Conservation (phyloP, 2,888 invertebrate species). For the Caenorhabditis zanzibari region DNA sequence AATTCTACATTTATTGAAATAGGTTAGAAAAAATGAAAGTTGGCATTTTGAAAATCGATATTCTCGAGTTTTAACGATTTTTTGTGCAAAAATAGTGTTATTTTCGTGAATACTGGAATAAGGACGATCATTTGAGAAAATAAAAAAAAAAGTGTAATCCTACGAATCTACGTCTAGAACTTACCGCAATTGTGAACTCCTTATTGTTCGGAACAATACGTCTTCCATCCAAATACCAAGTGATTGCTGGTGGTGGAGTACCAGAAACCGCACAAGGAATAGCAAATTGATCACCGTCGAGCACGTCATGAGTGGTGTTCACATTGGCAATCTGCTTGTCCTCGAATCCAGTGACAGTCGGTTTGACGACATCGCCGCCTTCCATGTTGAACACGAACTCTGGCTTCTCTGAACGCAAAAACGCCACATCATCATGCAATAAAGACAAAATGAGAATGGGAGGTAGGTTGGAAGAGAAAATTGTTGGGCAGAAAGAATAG, state of each 20-base stretch:
- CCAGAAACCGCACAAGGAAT: conserved; percentile 77
- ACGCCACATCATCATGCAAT: conserved; percentile 70
- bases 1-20: too few relatives aligned
- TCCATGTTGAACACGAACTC: conserved; percentile 69
- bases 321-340: conserved; percentile 52
- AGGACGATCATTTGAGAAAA: too few relatives aligned
- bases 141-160: too few relatives aligned
- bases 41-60: too few relatives aligned
- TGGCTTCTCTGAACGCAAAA: conserved; percentile 78
- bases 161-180: not conserved
- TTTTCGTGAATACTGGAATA: too few relatives aligned
- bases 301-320: conserved; percentile 60
- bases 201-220: conserved; percentile 74
- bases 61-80: too few relatives aligned
- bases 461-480: conserved; percentile 52
- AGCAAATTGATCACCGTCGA: conserved; percentile 63
- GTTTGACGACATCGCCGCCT: conserved; percentile 40
- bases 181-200: conserved; percentile 76
- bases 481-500: conserved; percentile 49
- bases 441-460: conserved; percentile 60
- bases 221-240: conserved; percentile 84
- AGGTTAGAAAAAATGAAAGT: too few relatives aligned
- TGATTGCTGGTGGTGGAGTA: conserved; percentile 84
- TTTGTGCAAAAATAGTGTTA: too few relatives aligned
- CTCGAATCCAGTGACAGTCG: conserved; percentile 53